Evolutionary conservation across 2,113 vertebrate species (phyloP).

Genomic region (Patagioenas fasciata): DNA sequence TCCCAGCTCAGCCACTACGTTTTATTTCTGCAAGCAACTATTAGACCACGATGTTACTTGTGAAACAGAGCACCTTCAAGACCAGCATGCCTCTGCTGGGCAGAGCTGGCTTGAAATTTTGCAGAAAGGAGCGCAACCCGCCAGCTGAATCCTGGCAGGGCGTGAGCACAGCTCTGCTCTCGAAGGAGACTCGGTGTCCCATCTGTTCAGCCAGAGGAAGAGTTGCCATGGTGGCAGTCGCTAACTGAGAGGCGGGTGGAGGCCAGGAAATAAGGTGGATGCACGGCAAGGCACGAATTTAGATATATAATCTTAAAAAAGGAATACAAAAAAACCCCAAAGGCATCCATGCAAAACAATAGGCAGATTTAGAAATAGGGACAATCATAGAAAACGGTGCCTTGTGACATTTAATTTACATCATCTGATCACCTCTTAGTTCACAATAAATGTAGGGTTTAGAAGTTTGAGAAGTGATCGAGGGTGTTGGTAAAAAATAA

Average conservation of each 20-base stretch:
- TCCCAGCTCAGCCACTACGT: background rate
- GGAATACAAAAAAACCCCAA: background rate
- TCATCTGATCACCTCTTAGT: background rate
- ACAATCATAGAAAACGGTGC: background rate
- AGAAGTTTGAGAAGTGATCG: background rate
- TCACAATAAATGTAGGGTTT: background rate
- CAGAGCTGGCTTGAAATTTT: background rate
- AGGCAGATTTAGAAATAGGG: background rate
- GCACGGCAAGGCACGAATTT: background rate
- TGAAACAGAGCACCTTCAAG: background rate
- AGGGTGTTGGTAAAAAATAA: background rate
- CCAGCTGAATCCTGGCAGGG: constrained; percentile 26
- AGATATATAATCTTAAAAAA: background rate
- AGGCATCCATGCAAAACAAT: background rate
- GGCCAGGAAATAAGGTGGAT: constrained; percentile 41
- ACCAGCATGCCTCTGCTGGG: background rate
- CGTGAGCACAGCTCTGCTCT: background rate
- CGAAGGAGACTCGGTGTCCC: background rate
- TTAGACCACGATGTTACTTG: background rate
- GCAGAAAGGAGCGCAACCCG: background rate
- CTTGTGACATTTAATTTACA: background rate
- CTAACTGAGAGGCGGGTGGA: constrained; percentile 9
- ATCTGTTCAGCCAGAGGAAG: constrained; percentile 55
- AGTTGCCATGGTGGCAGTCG: constrained; percentile 49
- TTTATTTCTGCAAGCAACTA: background rate